Conservation (phyloP, 1,140 invertebrate species). For the Stenopsyche tienmushanensis region DNA sequence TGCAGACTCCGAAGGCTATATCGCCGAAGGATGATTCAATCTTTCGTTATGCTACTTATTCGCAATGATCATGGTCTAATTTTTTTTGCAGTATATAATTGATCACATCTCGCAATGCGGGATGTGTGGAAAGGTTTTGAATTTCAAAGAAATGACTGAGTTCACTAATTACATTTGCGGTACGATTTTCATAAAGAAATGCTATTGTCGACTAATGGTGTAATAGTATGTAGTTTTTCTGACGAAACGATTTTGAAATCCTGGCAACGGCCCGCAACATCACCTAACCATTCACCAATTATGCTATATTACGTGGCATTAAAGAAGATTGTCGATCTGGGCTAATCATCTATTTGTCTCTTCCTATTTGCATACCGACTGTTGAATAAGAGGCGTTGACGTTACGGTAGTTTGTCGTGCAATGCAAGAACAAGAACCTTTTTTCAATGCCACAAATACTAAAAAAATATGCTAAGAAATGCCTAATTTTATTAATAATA, state of each 20-base stretch:
- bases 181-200: not conserved
- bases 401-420: too few relatives aligned
- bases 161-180: not conserved
- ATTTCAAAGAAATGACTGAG: not conserved
- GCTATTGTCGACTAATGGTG: not conserved
- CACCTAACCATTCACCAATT: not conserved
- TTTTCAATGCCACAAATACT: too few relatives aligned
- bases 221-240: not conserved
- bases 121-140: not conserved
- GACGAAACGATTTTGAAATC: not conserved
- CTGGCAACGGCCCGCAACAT: not conserved
- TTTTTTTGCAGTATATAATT: not conserved
- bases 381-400: too few relatives aligned
- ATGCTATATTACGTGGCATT: not conserved
- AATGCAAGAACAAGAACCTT: too few relatives aligned
- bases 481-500: too few relatives aligned
- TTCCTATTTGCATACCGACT: not conserved
- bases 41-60: too few relatives aligned
- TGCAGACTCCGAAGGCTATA: too few relatives aligned
- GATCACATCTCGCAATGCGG: not conserved
- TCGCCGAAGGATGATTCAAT: too few relatives aligned
- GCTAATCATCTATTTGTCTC: not conserved
- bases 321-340: not conserved
- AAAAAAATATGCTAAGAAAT: too few relatives aligned
- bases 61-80: too few relatives aligned